Conservation (phyloP, 2,797 vertebrate species). For the Acomys russatus region DNA sequence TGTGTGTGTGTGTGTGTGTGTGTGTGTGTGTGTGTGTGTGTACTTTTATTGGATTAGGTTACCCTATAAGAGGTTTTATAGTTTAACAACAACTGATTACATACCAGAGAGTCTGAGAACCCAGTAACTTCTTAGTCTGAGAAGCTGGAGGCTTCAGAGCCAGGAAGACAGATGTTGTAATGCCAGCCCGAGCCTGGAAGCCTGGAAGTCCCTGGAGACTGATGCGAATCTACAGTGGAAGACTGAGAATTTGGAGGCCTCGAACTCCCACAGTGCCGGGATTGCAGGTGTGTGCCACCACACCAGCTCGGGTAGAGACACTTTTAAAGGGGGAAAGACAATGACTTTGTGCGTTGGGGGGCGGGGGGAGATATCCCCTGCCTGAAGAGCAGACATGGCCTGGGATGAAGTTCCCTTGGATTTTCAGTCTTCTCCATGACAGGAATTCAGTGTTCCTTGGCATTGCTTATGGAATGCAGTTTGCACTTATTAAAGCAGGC, state of each 20-base stretch:
- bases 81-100: neutral
- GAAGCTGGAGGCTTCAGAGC: neutral
- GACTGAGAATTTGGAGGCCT: too few relatives aligned
- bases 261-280: too few relatives aligned
- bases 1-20: neutral
- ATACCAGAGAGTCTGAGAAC: neutral
- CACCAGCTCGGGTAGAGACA: neutral
- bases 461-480: neutral
- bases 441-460: neutral
- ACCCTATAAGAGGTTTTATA: too few relatives aligned
- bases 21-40: neutral
- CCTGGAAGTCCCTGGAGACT: neutral
- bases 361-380: neutral
- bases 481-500: constrained; percentile 1
- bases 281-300: too few relatives aligned
- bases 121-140: neutral
- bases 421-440: neutral
- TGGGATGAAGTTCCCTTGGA: neutral
- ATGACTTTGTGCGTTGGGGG: neutral
- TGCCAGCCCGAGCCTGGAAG: neutral
- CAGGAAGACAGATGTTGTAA: neutral
- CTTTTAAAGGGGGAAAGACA: neutral
- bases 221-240: neutral
- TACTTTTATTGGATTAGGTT: neutral
- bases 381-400: neutral